These are phyloP conservation scores for Benitochromis conjunctus DNA, from an alignment of 2,113 vertebrate genomes.

Conservation along the genomic window DNA sequence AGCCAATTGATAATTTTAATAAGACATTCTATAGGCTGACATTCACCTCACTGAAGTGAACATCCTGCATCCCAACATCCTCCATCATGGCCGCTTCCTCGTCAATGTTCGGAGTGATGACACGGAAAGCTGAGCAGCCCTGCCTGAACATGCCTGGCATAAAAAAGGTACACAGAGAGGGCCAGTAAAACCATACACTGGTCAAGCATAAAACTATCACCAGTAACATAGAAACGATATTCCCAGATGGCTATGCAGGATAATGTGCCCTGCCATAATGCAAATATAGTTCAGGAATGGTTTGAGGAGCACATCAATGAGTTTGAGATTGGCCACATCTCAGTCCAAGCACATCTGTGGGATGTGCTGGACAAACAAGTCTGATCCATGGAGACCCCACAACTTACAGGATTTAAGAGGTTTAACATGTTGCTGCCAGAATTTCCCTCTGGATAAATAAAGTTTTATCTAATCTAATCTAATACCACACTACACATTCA, in stretches of 20 bases:
- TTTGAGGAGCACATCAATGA: not conserved
- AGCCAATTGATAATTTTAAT: not conserved
- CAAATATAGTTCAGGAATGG: not conserved
- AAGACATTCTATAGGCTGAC: not conserved
- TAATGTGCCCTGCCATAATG: not conserved
- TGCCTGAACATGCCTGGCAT: slow-evolving; percentile 88
- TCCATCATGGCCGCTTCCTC: slow-evolving; percentile 99
- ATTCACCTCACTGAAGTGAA: slow-evolving; percentile 93
- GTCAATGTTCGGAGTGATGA: slow-evolving; percentile 95
- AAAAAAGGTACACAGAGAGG: not conserved
- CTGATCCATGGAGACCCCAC: not conserved
- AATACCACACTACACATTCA: too few relatives aligned
- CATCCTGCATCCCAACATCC: slow-evolving; percentile 98
- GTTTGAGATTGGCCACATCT: not conserved
- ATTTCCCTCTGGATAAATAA: too few relatives aligned
- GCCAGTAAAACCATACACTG: not conserved
- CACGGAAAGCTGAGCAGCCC: slow-evolving; percentile 89
- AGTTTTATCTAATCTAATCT: too few relatives aligned
- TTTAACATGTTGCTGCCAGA: not conserved
- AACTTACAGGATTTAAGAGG: not conserved
- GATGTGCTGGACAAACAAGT: not conserved
- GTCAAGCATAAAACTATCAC: not conserved
- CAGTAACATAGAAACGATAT: not conserved
- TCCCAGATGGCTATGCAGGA: not conserved
- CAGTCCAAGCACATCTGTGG: not conserved